Conservation (phyloP, 2,888 invertebrate genomes). For the Plebejus melissa region DNA sequence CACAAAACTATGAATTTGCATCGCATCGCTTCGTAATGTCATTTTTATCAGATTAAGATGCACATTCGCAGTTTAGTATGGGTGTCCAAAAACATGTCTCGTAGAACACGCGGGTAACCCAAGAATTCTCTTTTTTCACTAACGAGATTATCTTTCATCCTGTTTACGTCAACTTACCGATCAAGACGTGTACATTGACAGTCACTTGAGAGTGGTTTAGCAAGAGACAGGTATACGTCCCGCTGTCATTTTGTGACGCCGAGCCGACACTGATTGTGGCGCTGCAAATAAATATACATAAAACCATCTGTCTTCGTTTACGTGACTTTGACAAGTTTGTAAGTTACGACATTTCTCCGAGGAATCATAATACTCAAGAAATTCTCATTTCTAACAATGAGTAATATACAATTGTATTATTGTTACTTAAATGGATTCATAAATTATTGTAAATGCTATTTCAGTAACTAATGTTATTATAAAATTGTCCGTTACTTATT, state of each 20-base stretch:
- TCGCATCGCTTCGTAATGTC: too few relatives aligned
- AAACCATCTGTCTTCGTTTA: constrained; percentile 22
- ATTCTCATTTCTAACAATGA: not conserved
- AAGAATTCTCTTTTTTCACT: not conserved
- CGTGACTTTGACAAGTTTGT: constrained; percentile 20
- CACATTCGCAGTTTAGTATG: too few relatives aligned
- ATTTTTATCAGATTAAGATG: too few relatives aligned
- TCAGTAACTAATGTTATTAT: not conserved
- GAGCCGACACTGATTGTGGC: constrained; percentile 73
- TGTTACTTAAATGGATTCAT: not conserved
- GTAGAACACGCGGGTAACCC: not conserved
- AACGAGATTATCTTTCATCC: not conserved
- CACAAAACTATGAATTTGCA: too few relatives aligned
- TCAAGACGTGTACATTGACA: constrained; percentile 83
- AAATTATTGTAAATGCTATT: not conserved
- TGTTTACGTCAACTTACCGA: constrained; percentile 69
- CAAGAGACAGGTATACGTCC: constrained; percentile 82
- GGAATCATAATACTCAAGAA: not conserved
- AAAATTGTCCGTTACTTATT: not conserved
- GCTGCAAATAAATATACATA: constrained; percentile 47
- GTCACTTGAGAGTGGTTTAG: constrained; percentile 81
- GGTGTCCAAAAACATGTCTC: not conserved
- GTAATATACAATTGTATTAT: not conserved
- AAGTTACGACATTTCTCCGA: constrained; percentile 10
- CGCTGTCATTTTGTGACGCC: constrained; percentile 82